A percentile compares a stretch with the other conserved stretches of the same genome.
These are phyloP conservation scores for Actinostola sp. DNA, from an alignment of 92 coral and sea anemone species.

Conservation along the genomic window DNA sequence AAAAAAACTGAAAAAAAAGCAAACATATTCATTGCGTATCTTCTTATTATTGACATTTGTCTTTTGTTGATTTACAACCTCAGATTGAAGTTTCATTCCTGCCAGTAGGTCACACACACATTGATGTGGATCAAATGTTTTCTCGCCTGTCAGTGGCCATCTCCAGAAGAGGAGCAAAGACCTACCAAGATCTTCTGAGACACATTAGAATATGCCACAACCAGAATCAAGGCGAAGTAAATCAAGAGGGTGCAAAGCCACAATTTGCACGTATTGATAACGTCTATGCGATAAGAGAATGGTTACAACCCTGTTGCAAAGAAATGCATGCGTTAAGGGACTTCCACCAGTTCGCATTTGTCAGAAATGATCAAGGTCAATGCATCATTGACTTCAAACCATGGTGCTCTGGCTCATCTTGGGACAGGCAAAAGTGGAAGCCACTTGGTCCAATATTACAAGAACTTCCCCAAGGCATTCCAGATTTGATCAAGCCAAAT, in stretches of 20 bases:
- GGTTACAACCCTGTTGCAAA: constrained; percentile 38
- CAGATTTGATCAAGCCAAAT: constrained; percentile 52
- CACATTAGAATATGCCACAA: constrained; percentile 55
- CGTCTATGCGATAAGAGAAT: constrained; percentile 53
- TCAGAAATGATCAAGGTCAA: constrained; percentile 23
- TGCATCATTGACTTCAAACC: constrained; percentile 24
- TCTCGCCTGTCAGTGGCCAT: constrained; percentile 61
- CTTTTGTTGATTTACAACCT: constrained; percentile 2
- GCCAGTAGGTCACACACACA: constrained; percentile 73
- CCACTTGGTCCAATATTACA: constrained; percentile 14
- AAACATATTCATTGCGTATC: too few relatives aligned
- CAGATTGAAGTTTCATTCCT: constrained; percentile 68
- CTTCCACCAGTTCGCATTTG: constrained; percentile 44
- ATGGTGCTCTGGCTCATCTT: constrained; percentile 17
- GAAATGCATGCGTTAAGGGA: constrained; percentile 31
- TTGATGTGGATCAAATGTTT: constrained; percentile 67
- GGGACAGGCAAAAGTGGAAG: constrained; percentile 12
- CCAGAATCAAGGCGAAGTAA: constrained; percentile 58
- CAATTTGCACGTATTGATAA: constrained; percentile 53
- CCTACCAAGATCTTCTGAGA: constrained; percentile 46
- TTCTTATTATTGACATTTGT: too few relatives aligned
- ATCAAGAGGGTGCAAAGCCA: constrained; percentile 49
- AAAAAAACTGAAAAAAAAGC: too few relatives aligned
- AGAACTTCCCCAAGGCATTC: constrained; percentile 45
- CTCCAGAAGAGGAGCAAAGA: constrained; percentile 46